Percentiles rank a stretch among this genome's conserved stretches.
Evolutionary conservation across 2,797 vertebrate genomes (phyloP).

Genomic region (Buceros bicornis): DNA sequence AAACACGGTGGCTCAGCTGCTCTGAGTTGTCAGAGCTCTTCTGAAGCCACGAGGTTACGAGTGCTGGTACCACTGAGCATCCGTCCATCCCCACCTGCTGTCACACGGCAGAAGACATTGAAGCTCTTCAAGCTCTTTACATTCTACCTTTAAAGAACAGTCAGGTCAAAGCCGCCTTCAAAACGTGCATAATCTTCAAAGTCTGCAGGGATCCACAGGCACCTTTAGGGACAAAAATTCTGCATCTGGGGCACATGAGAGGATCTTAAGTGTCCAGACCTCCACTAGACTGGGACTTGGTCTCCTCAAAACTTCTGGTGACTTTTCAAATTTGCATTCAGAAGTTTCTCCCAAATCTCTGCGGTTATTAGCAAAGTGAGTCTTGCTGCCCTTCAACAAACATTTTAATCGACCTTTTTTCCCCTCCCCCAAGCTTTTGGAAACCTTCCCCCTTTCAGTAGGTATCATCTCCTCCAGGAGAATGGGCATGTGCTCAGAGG

Average conservation of each 20-base stretch:
- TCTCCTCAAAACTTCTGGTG: background rate
- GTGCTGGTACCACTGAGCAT: background rate
- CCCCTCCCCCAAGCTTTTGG: background rate
- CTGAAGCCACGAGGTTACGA: background rate
- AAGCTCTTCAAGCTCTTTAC: background rate
- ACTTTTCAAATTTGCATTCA: background rate
- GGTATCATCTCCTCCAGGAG: background rate
- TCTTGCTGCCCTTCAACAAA: background rate
- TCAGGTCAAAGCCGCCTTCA: background rate
- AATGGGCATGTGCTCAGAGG: accelerated
- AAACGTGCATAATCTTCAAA: accelerated
- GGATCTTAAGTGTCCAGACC: background rate
- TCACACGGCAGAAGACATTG: accelerated
- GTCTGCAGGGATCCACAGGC: accelerated
- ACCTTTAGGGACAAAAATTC: background rate
- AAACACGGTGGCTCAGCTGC: background rate
- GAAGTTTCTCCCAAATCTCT: background rate
- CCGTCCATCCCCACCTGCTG: background rate
- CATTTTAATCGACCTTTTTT: background rate
- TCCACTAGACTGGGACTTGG: background rate
- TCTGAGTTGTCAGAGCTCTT: background rate
- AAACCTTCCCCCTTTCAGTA: background rate
- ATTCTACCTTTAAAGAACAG: background rate
- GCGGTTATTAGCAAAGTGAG: background rate
- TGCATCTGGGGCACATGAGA: accelerated